Base-by-base conservation (phyloP, 2,888 invertebrate genomes). In the Sminthurinus aureus region DNA sequence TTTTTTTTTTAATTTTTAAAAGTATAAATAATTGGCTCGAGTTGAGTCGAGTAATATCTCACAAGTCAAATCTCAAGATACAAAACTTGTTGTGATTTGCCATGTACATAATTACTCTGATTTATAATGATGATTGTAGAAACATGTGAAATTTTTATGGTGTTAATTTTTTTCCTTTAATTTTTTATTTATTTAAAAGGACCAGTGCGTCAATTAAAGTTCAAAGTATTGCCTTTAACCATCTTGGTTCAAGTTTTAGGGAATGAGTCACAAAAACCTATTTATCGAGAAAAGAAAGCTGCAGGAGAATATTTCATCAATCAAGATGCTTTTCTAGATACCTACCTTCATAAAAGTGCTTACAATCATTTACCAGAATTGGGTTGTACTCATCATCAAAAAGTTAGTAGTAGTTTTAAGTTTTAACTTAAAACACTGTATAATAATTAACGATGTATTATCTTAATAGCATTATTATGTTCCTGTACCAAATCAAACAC, bases 331-430 rank as follows among this genome's bases (percentile, higher is more conserved):
- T 58, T 67, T 15, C 20, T 83, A 58, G 83, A 83, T 12, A 9
- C 11, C 8, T 64, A 22, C 22, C 50, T 83, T 13, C 78, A 79
- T n/a, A 38, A 74, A 13, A 71, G n/a, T 13, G 26, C n/a, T 13
- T 73, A 74, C 20, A 24, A 52, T 15, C 26, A 79, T 64, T 51
- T 67, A 15, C 79, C 83, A 1, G 79, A 79, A 20, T 79, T 83
- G 51, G 83, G 78, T 20, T 83, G 83, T 64, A 73, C 73, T 58
- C 79, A 78, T 74, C 83, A 83, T 77, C 22, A 71, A 2, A 71
- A 50, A 66, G 79, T 83, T 50, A 38, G 38, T 38, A 38, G 6
- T 38, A 38, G n/a, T n/a, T n/a, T n/a, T n/a, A n/a, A n/a, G n/a
- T n/a, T n/a, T n/a, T n/a, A n/a, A n/a, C n/a, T n/a, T n/a, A n/a